Percentiles rank a stretch among this genome's conserved stretches.
phyloP scores from a whole-genome alignment of 2,797 vertebrate species.

The Aythya fuligula region DNA sequence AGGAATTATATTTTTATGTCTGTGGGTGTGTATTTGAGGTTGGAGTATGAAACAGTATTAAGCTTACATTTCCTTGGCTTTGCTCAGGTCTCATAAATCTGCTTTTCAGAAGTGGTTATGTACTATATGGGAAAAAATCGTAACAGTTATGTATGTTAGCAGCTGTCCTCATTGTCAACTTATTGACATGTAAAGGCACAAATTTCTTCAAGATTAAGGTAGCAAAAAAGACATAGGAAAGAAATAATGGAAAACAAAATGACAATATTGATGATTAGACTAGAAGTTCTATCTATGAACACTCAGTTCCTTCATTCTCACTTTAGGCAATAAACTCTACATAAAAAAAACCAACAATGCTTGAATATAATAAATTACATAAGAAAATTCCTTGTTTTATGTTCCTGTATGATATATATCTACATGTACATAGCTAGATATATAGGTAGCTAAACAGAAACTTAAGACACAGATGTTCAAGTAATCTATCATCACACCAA shows the following conservation, averaged over 20 bases:
- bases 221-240: background rate
- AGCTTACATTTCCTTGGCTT: background rate
- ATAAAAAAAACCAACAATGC: background rate
- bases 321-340: background rate
- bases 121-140: background rate
- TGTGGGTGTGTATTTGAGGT: background rate
- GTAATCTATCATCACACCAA: background rate
- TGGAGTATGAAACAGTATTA: background rate
- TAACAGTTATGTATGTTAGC: background rate
- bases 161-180: background rate
- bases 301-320: background rate
- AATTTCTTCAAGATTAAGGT: background rate
- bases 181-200: background rate
- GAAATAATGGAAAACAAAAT: background rate
- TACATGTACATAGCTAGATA: background rate
- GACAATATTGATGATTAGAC: background rate
- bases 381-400: background rate
- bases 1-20: background rate
- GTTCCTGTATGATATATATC: background rate
- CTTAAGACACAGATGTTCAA: background rate
- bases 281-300: background rate
- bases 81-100: background rate
- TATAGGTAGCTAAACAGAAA: background rate
- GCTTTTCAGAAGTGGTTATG: background rate
- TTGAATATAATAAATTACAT: background rate